phyloP scores from a whole-genome alignment of 2,113 vertebrate species.

The Okapia johnstoni region DNA sequence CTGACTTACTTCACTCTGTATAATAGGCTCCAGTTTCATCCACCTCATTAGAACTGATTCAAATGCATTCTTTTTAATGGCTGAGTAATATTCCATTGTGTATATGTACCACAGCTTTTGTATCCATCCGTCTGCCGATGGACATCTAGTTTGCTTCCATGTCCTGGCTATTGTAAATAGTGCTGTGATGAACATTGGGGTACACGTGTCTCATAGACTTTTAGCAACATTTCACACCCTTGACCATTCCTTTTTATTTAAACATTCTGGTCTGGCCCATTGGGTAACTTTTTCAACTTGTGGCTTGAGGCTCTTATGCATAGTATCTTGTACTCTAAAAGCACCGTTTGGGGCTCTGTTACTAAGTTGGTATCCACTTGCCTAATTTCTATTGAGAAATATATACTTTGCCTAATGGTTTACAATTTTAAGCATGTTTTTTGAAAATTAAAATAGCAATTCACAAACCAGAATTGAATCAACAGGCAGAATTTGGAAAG shows the following conservation, averaged over 20 bases:
- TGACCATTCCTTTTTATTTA: not conserved
- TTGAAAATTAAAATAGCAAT: not conserved
- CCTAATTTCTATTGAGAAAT: slow-evolving; percentile 8
- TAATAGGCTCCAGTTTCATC: not conserved
- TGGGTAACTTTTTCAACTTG: not conserved
- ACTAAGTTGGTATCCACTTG: not conserved
- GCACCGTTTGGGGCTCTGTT: not conserved
- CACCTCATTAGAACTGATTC: not conserved
- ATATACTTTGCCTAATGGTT: not conserved
- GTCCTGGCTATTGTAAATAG: not conserved
- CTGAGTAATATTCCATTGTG: not conserved
- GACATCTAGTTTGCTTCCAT: not conserved
- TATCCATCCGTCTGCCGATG: not conserved
- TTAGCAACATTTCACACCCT: not conserved
- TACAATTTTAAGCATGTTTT: not conserved
- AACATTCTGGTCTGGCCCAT: not conserved
- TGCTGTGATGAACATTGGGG: not conserved
- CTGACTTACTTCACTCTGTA: not conserved
- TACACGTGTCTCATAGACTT: not conserved
- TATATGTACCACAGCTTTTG: not conserved
- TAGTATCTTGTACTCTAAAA: not conserved
- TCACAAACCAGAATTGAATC: not conserved
- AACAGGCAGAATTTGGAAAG: not conserved
- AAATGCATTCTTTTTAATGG: not conserved
- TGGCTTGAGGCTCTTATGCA: not conserved